phyloP scores from a whole-genome alignment of 2,797 vertebrate species.

The Hephaestus fuliginosus region DNA sequence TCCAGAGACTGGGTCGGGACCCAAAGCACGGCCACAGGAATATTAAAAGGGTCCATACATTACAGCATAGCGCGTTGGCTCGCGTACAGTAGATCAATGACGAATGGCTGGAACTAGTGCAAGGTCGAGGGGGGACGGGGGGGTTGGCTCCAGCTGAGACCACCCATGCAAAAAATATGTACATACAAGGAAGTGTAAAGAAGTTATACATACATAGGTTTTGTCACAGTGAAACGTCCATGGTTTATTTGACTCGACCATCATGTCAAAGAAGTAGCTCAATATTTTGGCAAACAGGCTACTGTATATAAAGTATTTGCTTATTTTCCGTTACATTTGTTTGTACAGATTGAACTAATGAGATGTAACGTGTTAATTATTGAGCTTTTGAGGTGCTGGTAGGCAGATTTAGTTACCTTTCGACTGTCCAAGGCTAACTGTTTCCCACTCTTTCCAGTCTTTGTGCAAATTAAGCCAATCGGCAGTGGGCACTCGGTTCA shows the following conservation, averaged over 20 bases:
- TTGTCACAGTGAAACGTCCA: not conserved
- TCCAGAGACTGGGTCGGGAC: slow-evolving; percentile 66
- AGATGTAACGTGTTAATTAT: not conserved
- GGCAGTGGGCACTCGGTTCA: not conserved
- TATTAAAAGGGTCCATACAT: slow-evolving; percentile 49
- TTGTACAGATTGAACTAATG: not conserved
- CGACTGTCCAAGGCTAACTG: not conserved
- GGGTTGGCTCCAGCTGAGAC: slow-evolving; percentile 48
- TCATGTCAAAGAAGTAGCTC: not conserved
- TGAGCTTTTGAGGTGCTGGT: not conserved
- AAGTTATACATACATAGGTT: slow-evolving; percentile 27
- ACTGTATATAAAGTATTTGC: not conserved
- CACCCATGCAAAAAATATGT: slow-evolving; percentile 53
- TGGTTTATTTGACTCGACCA: slow-evolving; percentile 1
- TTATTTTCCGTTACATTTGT: not conserved
- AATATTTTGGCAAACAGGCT: not conserved
- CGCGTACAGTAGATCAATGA: slow-evolving; percentile 39
- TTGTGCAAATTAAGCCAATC: not conserved
- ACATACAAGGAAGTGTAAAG: slow-evolving; percentile 27
- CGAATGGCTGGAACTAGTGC: slow-evolving; percentile 38
- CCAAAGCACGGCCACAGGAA: slow-evolving; percentile 54
- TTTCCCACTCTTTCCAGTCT: not conserved
- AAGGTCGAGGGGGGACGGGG: not conserved
- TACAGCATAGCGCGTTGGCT: slow-evolving; percentile 16
- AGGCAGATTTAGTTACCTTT: not conserved